phyloP scores from a whole-genome alignment of 2,113 vertebrate genomes.

The Campylorhamphus procurvoides region DNA sequence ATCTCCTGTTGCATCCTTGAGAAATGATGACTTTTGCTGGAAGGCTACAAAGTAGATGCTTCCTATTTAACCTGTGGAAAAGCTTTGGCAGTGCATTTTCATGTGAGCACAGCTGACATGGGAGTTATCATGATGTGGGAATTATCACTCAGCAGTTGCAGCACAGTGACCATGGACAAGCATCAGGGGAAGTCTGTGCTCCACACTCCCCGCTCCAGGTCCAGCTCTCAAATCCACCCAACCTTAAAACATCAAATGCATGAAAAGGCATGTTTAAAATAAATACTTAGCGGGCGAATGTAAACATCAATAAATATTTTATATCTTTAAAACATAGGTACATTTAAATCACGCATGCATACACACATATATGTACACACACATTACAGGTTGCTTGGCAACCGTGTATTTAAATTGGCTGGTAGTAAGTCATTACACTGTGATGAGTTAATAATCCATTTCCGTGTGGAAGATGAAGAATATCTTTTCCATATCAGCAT shows the following conservation, averaged over 20 bases:
- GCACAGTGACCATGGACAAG: neutral
- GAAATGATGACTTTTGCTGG: neutral
- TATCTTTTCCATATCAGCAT: slow-evolving; percentile 42
- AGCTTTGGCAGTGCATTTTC: neutral
- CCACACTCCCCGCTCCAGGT: neutral
- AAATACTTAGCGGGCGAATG: neutral
- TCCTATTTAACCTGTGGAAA: neutral
- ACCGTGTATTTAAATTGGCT: slow-evolving; percentile 23
- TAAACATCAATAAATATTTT: neutral
- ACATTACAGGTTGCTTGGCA: slow-evolving; percentile 21
- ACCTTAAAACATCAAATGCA: neutral
- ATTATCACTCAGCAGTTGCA: neutral
- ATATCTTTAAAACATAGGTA: neutral
- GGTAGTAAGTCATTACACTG: slow-evolving; percentile 33
- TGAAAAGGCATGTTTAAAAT: neutral
- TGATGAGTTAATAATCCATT: slow-evolving; percentile 65
- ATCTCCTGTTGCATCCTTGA: neutral
- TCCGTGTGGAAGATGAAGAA: slow-evolving; percentile 41
- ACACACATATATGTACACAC: neutral
- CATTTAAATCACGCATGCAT: neutral
- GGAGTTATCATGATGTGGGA: neutral
- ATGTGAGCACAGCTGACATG: neutral
- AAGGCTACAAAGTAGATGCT: neutral
- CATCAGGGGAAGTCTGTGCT: neutral
- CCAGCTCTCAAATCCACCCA: neutral